These are phyloP conservation scores for Muschampia plurimacula DNA, from an alignment of 2,888 invertebrate genomes.

Conservation along the genomic window DNA sequence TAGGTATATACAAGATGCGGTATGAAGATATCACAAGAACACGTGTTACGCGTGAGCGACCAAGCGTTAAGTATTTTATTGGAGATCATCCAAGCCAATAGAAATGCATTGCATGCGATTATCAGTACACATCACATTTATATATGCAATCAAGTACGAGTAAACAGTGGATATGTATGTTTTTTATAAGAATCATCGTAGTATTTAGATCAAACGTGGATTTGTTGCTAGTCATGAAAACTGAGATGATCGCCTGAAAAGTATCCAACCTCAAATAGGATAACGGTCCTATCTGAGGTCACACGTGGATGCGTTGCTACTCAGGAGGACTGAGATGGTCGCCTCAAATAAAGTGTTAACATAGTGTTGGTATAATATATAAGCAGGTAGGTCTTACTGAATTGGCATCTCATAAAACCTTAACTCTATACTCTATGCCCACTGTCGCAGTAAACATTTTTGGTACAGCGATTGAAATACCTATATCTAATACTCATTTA, in stretches of 20 bases:
- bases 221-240: too few relatives aligned
- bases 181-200: neutral
- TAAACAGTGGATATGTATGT: constrained; percentile 5
- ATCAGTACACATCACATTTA: constrained; percentile 19
- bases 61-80: constrained; percentile 60
- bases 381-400: too few relatives aligned
- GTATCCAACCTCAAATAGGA: too few relatives aligned
- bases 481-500: neutral
- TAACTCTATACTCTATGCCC: too few relatives aligned
- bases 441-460: neutral
- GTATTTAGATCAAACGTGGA: too few relatives aligned
- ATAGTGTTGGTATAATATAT: too few relatives aligned
- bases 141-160: constrained; percentile 7
- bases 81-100: constrained; percentile 46
- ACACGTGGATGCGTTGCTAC: too few relatives aligned
- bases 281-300: too few relatives aligned
- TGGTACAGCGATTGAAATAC: neutral
- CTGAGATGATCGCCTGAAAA: too few relatives aligned
- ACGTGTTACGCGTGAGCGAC: constrained; percentile 55
- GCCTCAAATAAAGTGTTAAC: too few relatives aligned
- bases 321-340: too few relatives aligned
- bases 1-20: constrained; percentile 14
- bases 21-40: constrained; percentile 31
- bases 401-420: too few relatives aligned
- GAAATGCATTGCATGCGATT: constrained; percentile 6